Conservation (phyloP, 1,140 invertebrate species). For the Drosophila virilis region DNA sequence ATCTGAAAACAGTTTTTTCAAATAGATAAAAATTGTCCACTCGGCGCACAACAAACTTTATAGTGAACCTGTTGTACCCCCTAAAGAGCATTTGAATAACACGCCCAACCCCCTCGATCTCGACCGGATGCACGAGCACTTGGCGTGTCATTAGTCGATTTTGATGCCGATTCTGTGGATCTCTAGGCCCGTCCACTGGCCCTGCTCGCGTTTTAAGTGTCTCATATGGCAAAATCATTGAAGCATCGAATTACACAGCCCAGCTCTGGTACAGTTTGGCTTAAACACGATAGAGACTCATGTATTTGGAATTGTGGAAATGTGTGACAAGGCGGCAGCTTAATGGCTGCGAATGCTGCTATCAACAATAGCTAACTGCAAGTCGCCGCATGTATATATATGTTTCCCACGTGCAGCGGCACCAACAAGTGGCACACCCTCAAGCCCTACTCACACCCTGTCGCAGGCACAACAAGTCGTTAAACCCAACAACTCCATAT, state of each 20-base stretch:
- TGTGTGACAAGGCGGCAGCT: constrained; percentile 57
- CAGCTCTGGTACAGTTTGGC: constrained; percentile 56
- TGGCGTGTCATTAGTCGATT: constrained; percentile 49
- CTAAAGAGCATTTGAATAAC: constrained; percentile 18
- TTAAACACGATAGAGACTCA: constrained; percentile 47
- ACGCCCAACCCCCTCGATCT: constrained; percentile 34
- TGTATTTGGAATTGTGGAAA: constrained; percentile 8
- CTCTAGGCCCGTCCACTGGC: constrained; percentile 32
- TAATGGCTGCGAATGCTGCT: constrained; percentile 22
- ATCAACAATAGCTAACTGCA: constrained; percentile 17
- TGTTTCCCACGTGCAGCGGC: constrained; percentile 67
- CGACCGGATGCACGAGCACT: constrained; percentile 67
- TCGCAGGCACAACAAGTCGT: constrained; percentile 20
- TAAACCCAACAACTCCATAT: constrained; percentile 33
- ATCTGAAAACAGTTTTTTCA: too few species aligned
- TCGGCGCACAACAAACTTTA: background rate
- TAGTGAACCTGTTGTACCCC: background rate
- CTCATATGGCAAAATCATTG: constrained; percentile 64
- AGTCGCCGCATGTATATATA: constrained; percentile 29
- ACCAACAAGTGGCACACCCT: constrained; percentile 77
- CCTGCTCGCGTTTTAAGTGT: constrained; percentile 38
- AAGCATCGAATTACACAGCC: constrained; percentile 61
- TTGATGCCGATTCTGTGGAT: constrained; percentile 4
- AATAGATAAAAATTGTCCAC: too few species aligned
- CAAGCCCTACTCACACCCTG: constrained; percentile 21